Evolutionary conservation across 2,113 vertebrate genomes (phyloP).

Genomic region (Microcebus tavaratra): DNA sequence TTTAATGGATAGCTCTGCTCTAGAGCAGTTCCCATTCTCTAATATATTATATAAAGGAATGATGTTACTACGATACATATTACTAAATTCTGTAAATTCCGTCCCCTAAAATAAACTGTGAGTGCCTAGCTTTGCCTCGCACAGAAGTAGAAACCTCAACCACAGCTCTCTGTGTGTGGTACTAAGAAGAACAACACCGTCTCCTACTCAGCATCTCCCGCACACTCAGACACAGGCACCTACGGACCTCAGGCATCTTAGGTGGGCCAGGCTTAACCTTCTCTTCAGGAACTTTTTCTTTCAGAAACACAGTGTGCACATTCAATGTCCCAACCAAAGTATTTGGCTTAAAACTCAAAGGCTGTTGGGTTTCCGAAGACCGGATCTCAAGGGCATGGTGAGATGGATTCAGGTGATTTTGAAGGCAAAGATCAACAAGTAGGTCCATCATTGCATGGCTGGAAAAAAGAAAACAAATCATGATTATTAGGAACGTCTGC

Average conservation of each 20-base stretch:
- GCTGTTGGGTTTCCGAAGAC: conserved; percentile 85
- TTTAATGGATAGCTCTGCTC: rapidly evolving
- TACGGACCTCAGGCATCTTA: conserved; percentile 92
- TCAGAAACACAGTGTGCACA: conserved; percentile 90
- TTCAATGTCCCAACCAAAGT: conserved; percentile 92
- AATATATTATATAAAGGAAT: not conserved
- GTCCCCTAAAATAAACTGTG: not conserved
- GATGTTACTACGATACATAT: not conserved
- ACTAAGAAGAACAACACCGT: not conserved
- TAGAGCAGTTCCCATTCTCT: no score
- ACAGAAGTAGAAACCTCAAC: no score
- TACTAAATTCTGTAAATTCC: not conserved
- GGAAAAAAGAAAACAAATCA: conserved; percentile 68
- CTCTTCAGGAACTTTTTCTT: conserved; percentile 91
- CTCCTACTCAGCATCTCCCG: rapidly evolving
- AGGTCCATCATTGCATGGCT: conserved; percentile 98
- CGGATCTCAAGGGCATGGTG: conserved; percentile 93
- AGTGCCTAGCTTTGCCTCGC: no score
- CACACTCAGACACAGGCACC: not conserved
- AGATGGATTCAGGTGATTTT: conserved; percentile 93
- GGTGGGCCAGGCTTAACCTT: conserved; percentile 87
- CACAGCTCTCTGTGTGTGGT: no score
- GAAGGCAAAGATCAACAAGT: conserved; percentile 95
- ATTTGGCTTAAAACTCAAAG: conserved; percentile 94
- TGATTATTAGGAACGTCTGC: not conserved